Evolutionary conservation across 2,797 vertebrate genomes (phyloP).

Genomic region (Alexandromys oeconomus): DNA sequence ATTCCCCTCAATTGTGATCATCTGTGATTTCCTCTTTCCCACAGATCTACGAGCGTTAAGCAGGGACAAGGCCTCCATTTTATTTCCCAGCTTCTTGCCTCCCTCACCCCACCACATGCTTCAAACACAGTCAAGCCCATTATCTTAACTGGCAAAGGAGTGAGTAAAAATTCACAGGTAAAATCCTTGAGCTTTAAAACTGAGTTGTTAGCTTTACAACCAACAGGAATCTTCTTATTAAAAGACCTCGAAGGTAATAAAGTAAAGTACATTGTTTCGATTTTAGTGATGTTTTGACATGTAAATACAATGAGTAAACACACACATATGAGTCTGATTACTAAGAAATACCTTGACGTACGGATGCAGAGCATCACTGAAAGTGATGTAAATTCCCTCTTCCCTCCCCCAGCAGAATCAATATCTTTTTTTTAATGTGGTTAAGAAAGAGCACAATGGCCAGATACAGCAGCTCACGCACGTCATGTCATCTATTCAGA

Average conservation of each 20-base stretch:
- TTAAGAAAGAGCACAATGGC: background rate
- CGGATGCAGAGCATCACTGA: background rate
- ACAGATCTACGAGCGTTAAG: background rate
- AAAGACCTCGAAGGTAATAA: background rate
- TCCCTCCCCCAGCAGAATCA: background rate
- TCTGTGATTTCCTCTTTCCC: background rate
- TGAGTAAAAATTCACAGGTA: background rate
- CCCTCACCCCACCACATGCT: background rate
- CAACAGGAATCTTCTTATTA: background rate
- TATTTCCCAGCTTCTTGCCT: background rate
- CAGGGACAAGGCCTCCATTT: background rate
- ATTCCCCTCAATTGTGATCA: background rate
- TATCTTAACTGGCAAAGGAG: slow-evolving; percentile 1
- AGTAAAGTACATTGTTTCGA: background rate
- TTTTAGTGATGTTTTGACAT: background rate
- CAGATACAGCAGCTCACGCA: background rate
- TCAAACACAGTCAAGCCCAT: background rate
- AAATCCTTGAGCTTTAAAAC: background rate
- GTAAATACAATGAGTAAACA: background rate
- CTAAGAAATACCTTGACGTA: background rate
- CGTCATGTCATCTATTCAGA: background rate
- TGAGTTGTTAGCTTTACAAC: background rate
- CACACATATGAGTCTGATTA: background rate
- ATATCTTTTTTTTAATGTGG: background rate
- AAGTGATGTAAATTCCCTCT: background rate